A percentile compares a stretch with the other conserved stretches of the same genome.
phyloP scores from a whole-genome alignment of 2,113 vertebrate genomes.

The Lophius piscatorius region DNA sequence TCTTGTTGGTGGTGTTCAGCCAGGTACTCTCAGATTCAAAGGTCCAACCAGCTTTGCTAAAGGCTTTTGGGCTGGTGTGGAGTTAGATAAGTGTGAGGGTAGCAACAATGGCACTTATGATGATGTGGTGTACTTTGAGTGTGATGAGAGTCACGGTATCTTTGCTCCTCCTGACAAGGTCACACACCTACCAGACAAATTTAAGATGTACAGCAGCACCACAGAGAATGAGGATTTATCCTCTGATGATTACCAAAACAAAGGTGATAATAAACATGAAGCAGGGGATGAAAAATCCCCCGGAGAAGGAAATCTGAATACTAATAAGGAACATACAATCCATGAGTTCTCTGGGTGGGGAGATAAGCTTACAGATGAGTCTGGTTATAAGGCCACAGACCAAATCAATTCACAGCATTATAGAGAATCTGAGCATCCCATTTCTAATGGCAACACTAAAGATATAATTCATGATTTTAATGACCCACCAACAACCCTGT shows the following conservation, averaged over 20 bases:
- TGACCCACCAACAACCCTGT: constrained; percentile 35
- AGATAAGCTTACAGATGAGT: constrained; percentile 50
- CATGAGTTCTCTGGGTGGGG: constrained; percentile 48
- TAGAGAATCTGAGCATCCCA: constrained; percentile 28
- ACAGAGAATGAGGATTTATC: constrained; percentile 86
- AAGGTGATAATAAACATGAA: constrained; percentile 49
- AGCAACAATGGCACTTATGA: constrained; percentile 92
- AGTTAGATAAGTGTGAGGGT: constrained; percentile 92
- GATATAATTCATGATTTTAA: constrained; percentile 63
- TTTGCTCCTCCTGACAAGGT: constrained; percentile 95
- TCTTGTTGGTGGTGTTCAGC: constrained; percentile 89
- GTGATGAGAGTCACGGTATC: constrained; percentile 88
- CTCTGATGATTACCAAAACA: constrained; percentile 75
- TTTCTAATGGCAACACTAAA: constrained; percentile 49
- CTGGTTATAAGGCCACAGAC: constrained; percentile 21
- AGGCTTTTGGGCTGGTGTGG: constrained; percentile 95
- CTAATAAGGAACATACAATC: constrained; percentile 53
- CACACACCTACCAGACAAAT: constrained; percentile 81
- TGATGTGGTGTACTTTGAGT: constrained; percentile 88
- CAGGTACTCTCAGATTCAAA: constrained; percentile 91
- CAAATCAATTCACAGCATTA: constrained; percentile 28
- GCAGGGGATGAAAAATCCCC: constrained; percentile 16
- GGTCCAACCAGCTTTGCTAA: constrained; percentile 90
- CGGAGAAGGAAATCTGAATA: constrained; percentile 40
- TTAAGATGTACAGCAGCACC: constrained; percentile 73